These are phyloP conservation scores for Myodes glareolus DNA, from an alignment of 2,113 vertebrate species.

Conservation along the genomic window DNA sequence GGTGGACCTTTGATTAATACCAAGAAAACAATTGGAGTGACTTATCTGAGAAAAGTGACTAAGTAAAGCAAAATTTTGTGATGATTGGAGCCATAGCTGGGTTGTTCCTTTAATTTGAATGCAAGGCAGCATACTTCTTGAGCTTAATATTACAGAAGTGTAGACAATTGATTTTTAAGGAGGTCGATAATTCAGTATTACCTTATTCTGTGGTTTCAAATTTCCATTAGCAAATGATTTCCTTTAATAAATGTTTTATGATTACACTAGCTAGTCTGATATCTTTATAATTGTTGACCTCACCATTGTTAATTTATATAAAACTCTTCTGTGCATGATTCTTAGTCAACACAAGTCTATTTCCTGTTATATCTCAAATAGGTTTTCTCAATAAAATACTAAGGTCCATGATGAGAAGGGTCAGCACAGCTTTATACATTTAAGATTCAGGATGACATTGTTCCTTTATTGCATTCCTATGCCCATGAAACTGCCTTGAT, in stretches of 20 bases:
- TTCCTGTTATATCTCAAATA: not conserved
- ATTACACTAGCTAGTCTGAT: constrained; percentile 54
- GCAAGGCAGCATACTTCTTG: not conserved
- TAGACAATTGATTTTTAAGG: constrained; percentile 41
- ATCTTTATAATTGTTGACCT: constrained; percentile 47
- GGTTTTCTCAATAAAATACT: not conserved
- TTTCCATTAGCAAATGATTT: constrained; percentile 68
- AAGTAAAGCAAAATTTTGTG: not conserved
- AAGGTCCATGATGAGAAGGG: not conserved
- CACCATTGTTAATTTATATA: constrained; percentile 47
- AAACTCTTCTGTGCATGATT: constrained; percentile 11
- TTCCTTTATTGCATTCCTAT: not conserved
- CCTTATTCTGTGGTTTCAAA: constrained; percentile 59
- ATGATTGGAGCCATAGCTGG: not conserved
- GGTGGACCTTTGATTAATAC: not conserved
- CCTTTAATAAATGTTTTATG: constrained; percentile 64
- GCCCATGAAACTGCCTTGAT: not conserved
- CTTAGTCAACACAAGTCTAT: not conserved
- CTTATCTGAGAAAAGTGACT: not conserved
- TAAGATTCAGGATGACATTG: not conserved
- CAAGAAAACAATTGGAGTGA: not conserved
- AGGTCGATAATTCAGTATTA: constrained; percentile 48
- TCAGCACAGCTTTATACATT: not conserved
- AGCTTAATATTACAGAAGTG: not conserved
- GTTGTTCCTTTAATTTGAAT: not conserved